phyloP scores from a whole-genome alignment of 2,797 vertebrate genomes.

The Lycodopsis pacificus region DNA sequence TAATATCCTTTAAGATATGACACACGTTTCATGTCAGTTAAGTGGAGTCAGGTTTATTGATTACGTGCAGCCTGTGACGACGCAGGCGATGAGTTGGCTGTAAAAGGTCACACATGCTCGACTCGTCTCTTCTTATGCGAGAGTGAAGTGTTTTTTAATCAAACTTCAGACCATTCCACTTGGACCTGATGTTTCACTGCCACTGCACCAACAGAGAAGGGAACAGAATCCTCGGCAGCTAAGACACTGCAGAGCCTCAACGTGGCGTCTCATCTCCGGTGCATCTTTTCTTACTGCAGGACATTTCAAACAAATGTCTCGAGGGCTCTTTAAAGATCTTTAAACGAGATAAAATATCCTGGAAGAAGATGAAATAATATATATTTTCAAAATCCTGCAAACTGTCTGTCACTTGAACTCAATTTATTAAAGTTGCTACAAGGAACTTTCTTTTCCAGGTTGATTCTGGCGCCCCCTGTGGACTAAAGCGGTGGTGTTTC shows the following conservation, averaged over 20 bases:
- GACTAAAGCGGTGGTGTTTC: neutral
- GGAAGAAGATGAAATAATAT: neutral
- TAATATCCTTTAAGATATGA: neutral
- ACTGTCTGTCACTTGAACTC: neutral
- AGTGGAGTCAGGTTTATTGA: neutral
- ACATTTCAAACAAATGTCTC: neutral
- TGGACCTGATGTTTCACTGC: neutral
- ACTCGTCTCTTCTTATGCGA: neutral
- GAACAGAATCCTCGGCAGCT: neutral
- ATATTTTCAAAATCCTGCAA: neutral
- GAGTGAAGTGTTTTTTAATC: neutral
- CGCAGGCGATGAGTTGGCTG: neutral
- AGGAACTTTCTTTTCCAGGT: neutral
- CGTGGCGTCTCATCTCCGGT: neutral
- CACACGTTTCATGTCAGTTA: neutral
- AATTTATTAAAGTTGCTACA: neutral
- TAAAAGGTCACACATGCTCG: no score
- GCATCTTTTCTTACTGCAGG: neutral
- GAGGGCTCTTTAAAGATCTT: neutral
- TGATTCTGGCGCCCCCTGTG: neutral
- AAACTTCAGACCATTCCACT: constrained; percentile 29
- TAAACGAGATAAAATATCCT: neutral
- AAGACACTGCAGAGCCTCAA: neutral
- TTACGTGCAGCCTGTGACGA: neutral
- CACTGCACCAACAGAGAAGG: neutral